Evolutionary conservation across 2,797 vertebrate species (phyloP).

Genomic region (Gambelia wislizenii): DNA sequence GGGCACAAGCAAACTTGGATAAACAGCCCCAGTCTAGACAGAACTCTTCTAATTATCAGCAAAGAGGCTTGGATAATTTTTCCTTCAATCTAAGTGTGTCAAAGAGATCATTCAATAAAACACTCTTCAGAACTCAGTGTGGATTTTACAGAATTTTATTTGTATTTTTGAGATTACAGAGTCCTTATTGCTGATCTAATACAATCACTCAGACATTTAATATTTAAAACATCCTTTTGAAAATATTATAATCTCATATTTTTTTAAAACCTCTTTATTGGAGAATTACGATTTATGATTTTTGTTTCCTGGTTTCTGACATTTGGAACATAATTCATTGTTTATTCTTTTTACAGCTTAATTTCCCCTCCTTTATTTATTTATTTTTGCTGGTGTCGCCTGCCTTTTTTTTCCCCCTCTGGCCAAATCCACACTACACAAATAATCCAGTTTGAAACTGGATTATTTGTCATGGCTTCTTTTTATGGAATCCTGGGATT

Average conservation of each 20-base stretch:
- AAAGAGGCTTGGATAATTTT: too few species aligned
- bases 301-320: conserved; percentile 51
- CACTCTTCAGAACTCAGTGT: neutral
- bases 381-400: conserved; percentile 88
- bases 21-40: too few species aligned
- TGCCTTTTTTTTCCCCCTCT: conserved; percentile 65
- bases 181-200: conserved; percentile 98
- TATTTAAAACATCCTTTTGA: conserved; percentile 88
- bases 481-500: too few species aligned
- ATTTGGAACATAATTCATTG: conserved; percentile 61
- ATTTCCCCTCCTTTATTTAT: conserved; percentile 8
- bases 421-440: too few species aligned
- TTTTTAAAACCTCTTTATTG: conserved; percentile 73
- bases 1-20: too few species aligned
- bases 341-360: conserved; percentile 70
- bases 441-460: too few species aligned
- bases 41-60: too few species aligned
- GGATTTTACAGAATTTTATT: conserved; percentile 86
- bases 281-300: conserved; percentile 79
- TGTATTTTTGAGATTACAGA: conserved; percentile 90
- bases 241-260: conserved; percentile 81
- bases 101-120: neutral
- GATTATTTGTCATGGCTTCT: too few species aligned
- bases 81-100: neutral
- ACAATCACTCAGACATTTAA: conserved; percentile 91